phyloP scores from a whole-genome alignment of 2,113 vertebrate species.

The Siniperca knerii region DNA sequence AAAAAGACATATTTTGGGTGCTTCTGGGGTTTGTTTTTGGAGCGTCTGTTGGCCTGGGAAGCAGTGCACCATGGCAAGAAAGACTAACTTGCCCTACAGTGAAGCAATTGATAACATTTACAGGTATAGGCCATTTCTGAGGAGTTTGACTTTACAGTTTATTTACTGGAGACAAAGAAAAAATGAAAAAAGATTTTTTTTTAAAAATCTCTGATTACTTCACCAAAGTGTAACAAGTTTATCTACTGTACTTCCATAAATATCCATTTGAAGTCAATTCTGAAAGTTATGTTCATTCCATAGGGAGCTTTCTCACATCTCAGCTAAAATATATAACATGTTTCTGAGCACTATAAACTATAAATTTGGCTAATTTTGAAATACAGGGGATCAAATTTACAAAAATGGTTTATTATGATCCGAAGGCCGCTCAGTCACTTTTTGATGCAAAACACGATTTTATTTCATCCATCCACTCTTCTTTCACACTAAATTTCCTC shows the following conservation, averaged over 20 bases:
- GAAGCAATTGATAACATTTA: background rate
- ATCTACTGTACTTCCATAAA: background rate
- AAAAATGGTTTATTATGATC: background rate
- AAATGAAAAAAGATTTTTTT: background rate
- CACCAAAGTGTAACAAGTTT: background rate
- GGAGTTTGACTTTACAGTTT: background rate
- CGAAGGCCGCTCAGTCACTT: constrained; percentile 48
- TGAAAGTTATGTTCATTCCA: background rate
- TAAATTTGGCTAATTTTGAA: background rate
- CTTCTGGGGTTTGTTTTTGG: constrained; percentile 20
- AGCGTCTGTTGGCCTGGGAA: background rate
- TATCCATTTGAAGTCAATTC: background rate
- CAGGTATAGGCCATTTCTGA: constrained; percentile 2
- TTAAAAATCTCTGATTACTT: background rate
- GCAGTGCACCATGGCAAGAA: background rate
- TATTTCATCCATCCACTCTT: constrained; percentile 60
- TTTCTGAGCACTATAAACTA: background rate
- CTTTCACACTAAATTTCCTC: constrained; percentile 52
- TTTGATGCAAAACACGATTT: constrained; percentile 45
- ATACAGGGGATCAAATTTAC: background rate
- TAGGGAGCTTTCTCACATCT: background rate
- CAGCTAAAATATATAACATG: background rate
- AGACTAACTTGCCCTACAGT: background rate
- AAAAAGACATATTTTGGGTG: background rate
- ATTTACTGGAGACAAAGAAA: background rate